A percentile compares a stretch with the other conserved stretches of the same genome.
Conservation (phyloP, 2,888 invertebrate genomes). For the Thecophora atra region DNA sequence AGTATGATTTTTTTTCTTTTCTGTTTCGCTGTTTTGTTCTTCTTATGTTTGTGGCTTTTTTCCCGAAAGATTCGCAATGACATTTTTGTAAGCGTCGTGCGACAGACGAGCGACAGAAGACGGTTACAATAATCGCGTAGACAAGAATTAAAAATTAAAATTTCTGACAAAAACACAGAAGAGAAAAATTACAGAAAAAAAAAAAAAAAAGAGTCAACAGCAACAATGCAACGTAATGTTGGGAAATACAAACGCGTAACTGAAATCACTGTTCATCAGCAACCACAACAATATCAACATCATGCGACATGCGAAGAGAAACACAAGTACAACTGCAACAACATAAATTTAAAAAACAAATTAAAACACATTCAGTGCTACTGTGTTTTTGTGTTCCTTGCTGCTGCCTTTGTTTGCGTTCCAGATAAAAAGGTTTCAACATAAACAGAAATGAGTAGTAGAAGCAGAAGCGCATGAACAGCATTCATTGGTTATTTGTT, state of each 20-base stretch:
- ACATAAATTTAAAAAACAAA: background rate
- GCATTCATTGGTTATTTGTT: background rate
- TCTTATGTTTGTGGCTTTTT: no score
- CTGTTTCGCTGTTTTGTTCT: no score
- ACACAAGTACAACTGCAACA: background rate
- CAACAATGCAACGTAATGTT: no score
- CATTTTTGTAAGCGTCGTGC: background rate
- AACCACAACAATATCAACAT: conserved; percentile 9
- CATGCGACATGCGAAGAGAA: conserved; percentile 20
- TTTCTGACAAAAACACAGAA: background rate
- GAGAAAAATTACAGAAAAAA: background rate
- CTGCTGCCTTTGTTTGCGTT: conserved; percentile 4
- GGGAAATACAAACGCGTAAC: conserved; percentile 7
- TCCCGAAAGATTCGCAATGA: no score
- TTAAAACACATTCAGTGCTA: background rate
- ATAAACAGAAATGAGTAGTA: background rate
- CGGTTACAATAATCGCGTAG: background rate
- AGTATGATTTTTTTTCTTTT: no score
- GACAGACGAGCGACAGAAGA: background rate
- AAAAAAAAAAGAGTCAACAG: conserved; percentile 4
- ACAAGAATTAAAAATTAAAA: conserved; percentile 30
- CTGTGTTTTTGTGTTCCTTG: background rate
- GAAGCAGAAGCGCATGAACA: no score
- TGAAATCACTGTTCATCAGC: conserved; percentile 24
- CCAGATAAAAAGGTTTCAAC: conserved; percentile 10